Percentiles rank a stretch among this genome's conserved stretches.
These are phyloP conservation scores for Venusia cambrica DNA, from an alignment of 2,888 invertebrate genomes.

Conservation along the genomic window DNA sequence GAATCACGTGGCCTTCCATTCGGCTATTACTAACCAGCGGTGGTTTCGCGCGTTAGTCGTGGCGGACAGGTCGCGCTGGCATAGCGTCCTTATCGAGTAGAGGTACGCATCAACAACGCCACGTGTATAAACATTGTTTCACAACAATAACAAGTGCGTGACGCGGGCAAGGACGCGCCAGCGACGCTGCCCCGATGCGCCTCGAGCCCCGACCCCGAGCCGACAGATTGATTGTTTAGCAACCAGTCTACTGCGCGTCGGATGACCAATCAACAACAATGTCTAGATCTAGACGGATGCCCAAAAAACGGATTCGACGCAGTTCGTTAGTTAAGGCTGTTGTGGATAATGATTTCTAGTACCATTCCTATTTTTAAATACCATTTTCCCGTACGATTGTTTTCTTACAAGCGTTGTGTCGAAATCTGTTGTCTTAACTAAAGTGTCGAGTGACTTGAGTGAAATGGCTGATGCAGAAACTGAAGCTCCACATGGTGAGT, in stretches of 20 bases:
- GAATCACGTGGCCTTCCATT: conserved; percentile 73
- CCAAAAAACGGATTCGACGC: conserved; percentile 44
- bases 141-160: conserved; percentile 74
- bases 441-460: conserved; percentile 40
- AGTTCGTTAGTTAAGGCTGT: conserved; percentile 34
- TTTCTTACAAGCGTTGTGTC: conserved; percentile 12
- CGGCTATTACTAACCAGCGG: conserved; percentile 61
- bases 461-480: conserved; percentile 46
- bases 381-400: too few relatives aligned
- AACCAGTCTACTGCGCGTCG: conserved; percentile 39
- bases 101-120: conserved; percentile 64
- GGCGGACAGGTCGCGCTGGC: conserved; percentile 62
- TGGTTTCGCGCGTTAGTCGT: conserved; percentile 70
- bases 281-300: conserved; percentile 35
- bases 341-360: conserved; percentile 43
- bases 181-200: conserved; percentile 39
- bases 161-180: conserved; percentile 63
- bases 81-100: conserved; percentile 62
- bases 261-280: conserved; percentile 31
- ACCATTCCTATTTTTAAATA: conserved; percentile 35
- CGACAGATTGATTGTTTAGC: conserved; percentile 44
- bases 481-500: conserved; percentile 52
- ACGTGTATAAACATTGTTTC: conserved; percentile 79
- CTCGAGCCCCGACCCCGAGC: too few relatives aligned
- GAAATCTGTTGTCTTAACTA: conserved; percentile 18